These are phyloP conservation scores for Pseudorectes ferrugineus DNA, from an alignment of 2,113 vertebrate genomes.

Conservation along the genomic window DNA sequence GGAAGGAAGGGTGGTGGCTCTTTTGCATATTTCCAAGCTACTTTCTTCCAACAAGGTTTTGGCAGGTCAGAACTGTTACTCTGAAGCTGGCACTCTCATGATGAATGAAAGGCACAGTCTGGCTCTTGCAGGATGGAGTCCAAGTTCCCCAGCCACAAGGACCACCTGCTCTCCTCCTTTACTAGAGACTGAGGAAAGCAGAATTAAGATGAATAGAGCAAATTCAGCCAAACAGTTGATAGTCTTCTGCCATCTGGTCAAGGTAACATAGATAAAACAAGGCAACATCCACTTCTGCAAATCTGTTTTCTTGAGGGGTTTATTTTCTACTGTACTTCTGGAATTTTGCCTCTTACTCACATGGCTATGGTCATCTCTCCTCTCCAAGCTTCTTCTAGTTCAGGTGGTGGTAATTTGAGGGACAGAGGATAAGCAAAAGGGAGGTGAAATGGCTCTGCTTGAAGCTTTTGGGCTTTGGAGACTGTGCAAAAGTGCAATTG, in stretches of 20 bases:
- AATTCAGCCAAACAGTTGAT: not conserved
- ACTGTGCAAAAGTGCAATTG: not conserved
- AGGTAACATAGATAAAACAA: not conserved
- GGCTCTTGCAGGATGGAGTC: not conserved
- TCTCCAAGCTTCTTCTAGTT: not conserved
- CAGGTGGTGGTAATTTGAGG: not conserved
- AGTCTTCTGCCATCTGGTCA: not conserved
- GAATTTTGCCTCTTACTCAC: not conserved
- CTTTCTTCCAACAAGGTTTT: conserved; percentile 21
- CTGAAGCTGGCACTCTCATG: not conserved
- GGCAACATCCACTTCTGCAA: not conserved
- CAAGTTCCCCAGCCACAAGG: not conserved
- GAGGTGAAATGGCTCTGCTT: not conserved
- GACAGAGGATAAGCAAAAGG: not conserved
- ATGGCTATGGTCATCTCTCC: not conserved
- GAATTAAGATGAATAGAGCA: not conserved
- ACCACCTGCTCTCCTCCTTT: conserved; percentile 27
- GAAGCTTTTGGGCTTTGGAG: not conserved
- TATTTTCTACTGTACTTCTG: not conserved
- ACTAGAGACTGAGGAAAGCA: not conserved
- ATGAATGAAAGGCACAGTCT: conserved; percentile 24
- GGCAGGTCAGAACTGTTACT: not conserved
- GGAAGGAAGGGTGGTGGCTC: not conserved
- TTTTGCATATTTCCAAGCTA: not conserved
- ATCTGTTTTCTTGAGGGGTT: not conserved